Percentiles rank a stretch among this genome's conserved stretches.
phyloP scores from a whole-genome alignment of 2,797 vertebrate species.

The Syncerus caffer region DNA sequence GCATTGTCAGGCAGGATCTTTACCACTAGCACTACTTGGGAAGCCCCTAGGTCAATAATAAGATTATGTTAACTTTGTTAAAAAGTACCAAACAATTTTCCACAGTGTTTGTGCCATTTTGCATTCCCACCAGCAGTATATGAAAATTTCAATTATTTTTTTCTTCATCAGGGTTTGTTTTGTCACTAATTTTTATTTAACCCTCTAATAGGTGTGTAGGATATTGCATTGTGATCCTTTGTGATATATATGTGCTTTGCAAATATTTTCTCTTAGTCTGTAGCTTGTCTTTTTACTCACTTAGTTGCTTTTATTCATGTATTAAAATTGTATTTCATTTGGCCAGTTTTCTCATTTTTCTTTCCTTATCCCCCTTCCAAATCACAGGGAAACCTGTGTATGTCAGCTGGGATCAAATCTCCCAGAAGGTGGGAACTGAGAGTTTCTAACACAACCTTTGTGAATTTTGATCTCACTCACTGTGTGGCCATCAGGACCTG shows the following conservation, averaged over 20 bases:
- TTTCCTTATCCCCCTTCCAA: not conserved
- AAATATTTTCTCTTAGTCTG: not conserved
- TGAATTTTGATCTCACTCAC: slow-evolving; percentile 78
- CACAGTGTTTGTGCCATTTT: not conserved
- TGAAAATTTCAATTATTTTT: not conserved
- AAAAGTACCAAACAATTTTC: not conserved
- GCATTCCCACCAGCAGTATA: not conserved
- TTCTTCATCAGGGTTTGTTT: not conserved
- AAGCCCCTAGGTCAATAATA: not conserved
- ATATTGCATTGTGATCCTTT: not conserved
- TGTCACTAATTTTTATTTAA: not conserved
- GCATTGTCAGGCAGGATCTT: not conserved
- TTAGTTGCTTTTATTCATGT: not conserved
- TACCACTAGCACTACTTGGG: not conserved
- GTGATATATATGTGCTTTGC: not conserved
- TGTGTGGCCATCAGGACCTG: slow-evolving; percentile 82
- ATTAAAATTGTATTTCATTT: not conserved
- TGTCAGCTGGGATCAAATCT: slow-evolving; percentile 82
- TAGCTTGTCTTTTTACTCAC: not conserved
- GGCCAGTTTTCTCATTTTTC: not conserved
- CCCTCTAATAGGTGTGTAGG: not conserved
- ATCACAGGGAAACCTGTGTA: slow-evolving; percentile 75
- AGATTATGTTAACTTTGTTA: not conserved
- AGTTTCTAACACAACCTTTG: slow-evolving; percentile 80
- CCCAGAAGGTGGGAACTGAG: slow-evolving; percentile 77